A percentile compares a stretch with the other conserved stretches of the same genome.
phyloP scores from a whole-genome alignment of 2,888 invertebrate genomes.

The Dynastes hyllus region DNA sequence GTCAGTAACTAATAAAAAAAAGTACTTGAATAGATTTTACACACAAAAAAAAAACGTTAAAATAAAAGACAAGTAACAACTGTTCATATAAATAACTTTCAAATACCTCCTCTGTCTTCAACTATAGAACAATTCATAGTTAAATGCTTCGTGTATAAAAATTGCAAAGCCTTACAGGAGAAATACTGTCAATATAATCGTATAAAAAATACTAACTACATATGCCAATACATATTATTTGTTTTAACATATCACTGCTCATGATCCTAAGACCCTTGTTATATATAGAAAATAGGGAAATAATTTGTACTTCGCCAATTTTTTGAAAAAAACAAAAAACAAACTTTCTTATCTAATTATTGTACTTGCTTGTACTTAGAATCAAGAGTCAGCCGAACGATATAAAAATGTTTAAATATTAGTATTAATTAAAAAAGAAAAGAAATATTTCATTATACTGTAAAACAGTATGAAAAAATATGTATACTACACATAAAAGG shows the following conservation, averaged over 20 bases:
- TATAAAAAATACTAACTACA: conserved; percentile 58
- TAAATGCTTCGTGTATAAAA: conserved; percentile 57
- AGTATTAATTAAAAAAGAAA: conserved; percentile 39
- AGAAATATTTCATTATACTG: conserved; percentile 34
- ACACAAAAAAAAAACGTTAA: conserved; percentile 29
- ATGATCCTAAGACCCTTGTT: conserved; percentile 32
- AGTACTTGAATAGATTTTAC: conserved; percentile 35
- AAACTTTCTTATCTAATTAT: conserved; percentile 42
- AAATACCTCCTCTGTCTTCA: conserved; percentile 18
- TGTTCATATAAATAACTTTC: conserved; percentile 35
- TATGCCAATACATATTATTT: conserved; percentile 44
- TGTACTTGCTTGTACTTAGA: conserved; percentile 37
- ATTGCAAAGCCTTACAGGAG: conserved; percentile 58
- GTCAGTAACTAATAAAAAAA: conserved; percentile 27
- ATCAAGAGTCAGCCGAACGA: conserved; percentile 38
- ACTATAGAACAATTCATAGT: conserved; percentile 44
- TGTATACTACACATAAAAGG: conserved; percentile 33
- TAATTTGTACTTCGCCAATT: conserved; percentile 49
- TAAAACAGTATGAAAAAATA: conserved; percentile 44
- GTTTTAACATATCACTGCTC: conserved; percentile 38
- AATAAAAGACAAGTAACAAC: conserved; percentile 40
- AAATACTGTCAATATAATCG: conserved; percentile 58
- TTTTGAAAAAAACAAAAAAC: conserved; percentile 5
- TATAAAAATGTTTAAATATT: conserved; percentile 41
- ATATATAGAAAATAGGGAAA: conserved; percentile 32